Percentiles rank a stretch among this genome's conserved stretches.
Conservation (phyloP, 2,797 vertebrate species). For the Podargus strigoides region DNA sequence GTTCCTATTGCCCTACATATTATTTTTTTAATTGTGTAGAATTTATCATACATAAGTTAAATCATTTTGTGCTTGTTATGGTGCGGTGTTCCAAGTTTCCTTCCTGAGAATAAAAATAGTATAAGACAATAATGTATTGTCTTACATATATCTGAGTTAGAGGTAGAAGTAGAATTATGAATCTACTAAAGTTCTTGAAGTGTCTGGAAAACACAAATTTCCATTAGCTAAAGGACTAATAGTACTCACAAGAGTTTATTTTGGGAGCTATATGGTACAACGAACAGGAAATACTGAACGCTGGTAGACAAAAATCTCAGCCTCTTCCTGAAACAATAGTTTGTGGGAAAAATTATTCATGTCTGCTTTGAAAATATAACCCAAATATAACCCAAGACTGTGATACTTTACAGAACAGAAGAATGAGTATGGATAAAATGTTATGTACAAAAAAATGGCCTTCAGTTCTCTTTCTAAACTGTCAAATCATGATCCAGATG, state of each 20-base stretch:
- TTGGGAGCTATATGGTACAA: constrained; percentile 3
- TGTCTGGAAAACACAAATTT: constrained; percentile 34
- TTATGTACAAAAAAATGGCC: not conserved
- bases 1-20: not conserved
- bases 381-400: not conserved
- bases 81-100: not conserved
- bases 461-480: not conserved
- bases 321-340: constrained; percentile 3
- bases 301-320: not conserved
- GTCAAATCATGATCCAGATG: not conserved
- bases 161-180: constrained; percentile 9
- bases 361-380: not conserved
- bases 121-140: not conserved
- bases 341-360: constrained; percentile 4
- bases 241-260: constrained; percentile 18
- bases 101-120: constrained; percentile 46
- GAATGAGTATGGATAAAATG: not conserved
- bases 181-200: constrained; percentile 8
- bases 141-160: not conserved
- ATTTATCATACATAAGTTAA: not conserved
- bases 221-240: not conserved
- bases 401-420: not conserved
- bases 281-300: not conserved
- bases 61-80: not conserved
- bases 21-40: constrained; percentile 5